Conservation (phyloP, 2,113 vertebrate genomes). For the Zingel zingel region DNA sequence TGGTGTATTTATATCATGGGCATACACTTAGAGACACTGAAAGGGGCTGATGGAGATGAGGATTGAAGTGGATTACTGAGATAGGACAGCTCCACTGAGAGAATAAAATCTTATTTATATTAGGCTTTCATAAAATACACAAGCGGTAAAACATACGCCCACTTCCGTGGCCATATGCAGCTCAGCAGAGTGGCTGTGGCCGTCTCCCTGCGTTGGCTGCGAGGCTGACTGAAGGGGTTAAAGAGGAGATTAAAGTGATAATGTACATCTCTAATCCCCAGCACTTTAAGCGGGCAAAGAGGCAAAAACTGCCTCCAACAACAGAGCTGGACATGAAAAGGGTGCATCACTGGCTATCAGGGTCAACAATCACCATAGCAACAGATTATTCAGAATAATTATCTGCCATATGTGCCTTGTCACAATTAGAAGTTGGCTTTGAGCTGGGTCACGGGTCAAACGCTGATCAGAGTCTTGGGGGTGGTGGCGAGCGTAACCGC, state of each 20-base stretch:
- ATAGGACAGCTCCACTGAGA: slow-evolving; percentile 46
- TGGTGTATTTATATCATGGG: slow-evolving; percentile 49
- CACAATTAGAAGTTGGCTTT: slow-evolving; percentile 74
- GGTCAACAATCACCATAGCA: slow-evolving; percentile 68
- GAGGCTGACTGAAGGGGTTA: slow-evolving; percentile 64
- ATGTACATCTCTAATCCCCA: slow-evolving; percentile 78
- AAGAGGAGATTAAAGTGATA: slow-evolving; percentile 82
- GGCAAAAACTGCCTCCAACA: slow-evolving; percentile 52
- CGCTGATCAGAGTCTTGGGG: slow-evolving; percentile 62
- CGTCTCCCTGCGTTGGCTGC: slow-evolving; percentile 30
- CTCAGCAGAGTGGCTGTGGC: slow-evolving; percentile 22
- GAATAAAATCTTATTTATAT: slow-evolving; percentile 60
- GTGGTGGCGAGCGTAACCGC: slow-evolving; percentile 20
- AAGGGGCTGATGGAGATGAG: slow-evolving; percentile 57
- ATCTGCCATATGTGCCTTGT: slow-evolving; percentile 74
- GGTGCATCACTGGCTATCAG: slow-evolving; percentile 38
- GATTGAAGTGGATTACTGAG: slow-evolving; percentile 71
- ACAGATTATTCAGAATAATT: slow-evolving; percentile 78
- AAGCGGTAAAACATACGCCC: slow-evolving; percentile 37
- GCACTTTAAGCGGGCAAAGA: slow-evolving; percentile 70
- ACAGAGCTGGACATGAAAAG: slow-evolving; percentile 35
- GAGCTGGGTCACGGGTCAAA: slow-evolving; percentile 66
- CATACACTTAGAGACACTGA: slow-evolving; percentile 47
- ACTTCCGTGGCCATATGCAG: slow-evolving; percentile 44
- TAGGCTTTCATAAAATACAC: slow-evolving; percentile 41